These are phyloP conservation scores for Ceratosolen fusciceps DNA, from an alignment of 1,140 invertebrate genomes.

Conservation along the genomic window DNA sequence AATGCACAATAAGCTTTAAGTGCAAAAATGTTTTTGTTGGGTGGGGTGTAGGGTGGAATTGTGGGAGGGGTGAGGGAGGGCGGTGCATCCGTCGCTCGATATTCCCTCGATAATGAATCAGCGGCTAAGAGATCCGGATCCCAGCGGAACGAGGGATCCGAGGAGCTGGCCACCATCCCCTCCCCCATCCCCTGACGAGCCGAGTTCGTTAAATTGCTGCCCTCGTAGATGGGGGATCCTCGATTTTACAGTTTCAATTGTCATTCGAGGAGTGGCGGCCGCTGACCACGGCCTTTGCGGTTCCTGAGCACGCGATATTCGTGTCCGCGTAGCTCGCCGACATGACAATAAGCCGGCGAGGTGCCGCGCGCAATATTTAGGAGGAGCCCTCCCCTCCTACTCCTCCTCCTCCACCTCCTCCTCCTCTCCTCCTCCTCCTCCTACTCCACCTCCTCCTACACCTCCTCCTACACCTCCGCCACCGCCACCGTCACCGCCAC, in stretches of 20 bases:
- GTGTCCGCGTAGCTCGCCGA: background rate
- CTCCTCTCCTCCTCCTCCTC: background rate
- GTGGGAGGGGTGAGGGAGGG: background rate
- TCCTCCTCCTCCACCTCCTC: background rate
- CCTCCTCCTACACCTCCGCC: too few relatives aligned
- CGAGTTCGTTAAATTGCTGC: constrained; percentile 3
- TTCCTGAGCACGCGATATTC: constrained; percentile 2
- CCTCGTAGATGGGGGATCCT: background rate
- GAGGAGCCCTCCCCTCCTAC: background rate
- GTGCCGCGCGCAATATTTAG: background rate
- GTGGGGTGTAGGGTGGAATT: background rate
- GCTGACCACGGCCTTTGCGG: background rate
- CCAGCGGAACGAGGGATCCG: too few relatives aligned
- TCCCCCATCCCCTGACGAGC: background rate
- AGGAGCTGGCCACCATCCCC: too few relatives aligned
- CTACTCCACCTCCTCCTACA: too few relatives aligned
- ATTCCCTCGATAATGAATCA: too few relatives aligned
- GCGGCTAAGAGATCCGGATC: too few relatives aligned
- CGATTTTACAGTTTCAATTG: constrained; percentile 19
- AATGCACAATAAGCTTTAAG: too few relatives aligned
- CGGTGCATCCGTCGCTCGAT: too few relatives aligned
- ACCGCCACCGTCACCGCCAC: background rate
- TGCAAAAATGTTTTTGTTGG: background rate
- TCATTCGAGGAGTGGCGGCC: background rate
- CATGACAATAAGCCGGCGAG: background rate